These are phyloP conservation scores for Ophion ellenae DNA, from an alignment of 2,888 invertebrate genomes.

Conservation along the genomic window DNA sequence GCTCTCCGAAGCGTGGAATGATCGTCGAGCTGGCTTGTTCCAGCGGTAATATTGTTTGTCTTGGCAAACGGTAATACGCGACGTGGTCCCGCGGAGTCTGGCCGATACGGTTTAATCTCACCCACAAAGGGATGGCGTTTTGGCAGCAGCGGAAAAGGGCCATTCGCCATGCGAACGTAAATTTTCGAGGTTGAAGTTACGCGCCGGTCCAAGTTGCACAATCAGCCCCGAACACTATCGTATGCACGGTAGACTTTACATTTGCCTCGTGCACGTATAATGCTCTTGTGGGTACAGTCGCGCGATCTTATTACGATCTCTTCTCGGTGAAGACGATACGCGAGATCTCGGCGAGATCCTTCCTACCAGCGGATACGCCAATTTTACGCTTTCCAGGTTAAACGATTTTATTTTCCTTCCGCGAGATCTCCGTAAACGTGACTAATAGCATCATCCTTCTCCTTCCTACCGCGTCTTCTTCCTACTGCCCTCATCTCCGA, in stretches of 20 bases:
- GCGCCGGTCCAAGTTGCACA: conserved; percentile 41
- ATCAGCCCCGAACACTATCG: conserved; percentile 35
- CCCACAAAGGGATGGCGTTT: conserved; percentile 14
- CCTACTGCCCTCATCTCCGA: conserved; percentile 19
- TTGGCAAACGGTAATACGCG: conserved; percentile 44
- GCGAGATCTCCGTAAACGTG: conserved; percentile 68
- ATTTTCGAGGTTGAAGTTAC: conserved; percentile 56
- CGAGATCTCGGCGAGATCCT: conserved; percentile 22
- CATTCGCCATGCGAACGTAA: conserved; percentile 50
- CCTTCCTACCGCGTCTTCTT: not conserved
- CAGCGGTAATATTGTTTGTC: conserved; percentile 50
- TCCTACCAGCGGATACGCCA: conserved; percentile 30
- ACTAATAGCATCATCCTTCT: conserved; percentile 68
- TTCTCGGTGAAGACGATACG: conserved; percentile 49
- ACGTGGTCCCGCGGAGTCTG: conserved; percentile 28
- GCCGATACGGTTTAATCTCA: conserved; percentile 5
- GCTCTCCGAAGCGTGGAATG: conserved; percentile 18
- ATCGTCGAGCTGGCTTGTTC: conserved; percentile 19
- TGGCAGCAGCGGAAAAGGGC: conserved; percentile 20
- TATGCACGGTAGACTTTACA: conserved; percentile 31
- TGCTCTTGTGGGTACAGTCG: conserved; percentile 3
- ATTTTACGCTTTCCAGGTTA: conserved; percentile 59
- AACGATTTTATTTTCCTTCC: conserved; percentile 58
- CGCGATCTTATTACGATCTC: conserved; percentile 62
- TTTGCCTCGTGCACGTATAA: conserved; percentile 14